Base-by-base conservation (phyloP, 2,797 vertebrate species). In the Delichon dasypus region DNA sequence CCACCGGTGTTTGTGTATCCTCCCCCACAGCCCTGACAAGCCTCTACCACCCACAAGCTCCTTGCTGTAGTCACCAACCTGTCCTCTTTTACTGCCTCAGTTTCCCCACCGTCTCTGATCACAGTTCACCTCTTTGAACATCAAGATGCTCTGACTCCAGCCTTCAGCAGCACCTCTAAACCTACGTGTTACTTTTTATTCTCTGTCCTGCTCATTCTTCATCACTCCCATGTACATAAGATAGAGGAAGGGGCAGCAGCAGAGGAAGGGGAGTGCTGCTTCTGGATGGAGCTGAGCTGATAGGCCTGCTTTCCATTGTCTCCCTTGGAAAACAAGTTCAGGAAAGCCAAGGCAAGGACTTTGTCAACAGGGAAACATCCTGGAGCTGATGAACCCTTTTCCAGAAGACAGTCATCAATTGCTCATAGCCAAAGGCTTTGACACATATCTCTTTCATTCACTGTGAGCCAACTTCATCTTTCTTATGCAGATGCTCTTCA, bases 271-370 rank as follows among this genome's bases (percentile, higher is more conserved):
- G 9, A 25, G 3, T 5, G 4, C 7, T 74, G 13, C 20, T n/a
- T 54, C 32, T 60, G 13, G 38, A 42, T 18, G 60, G 36, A 73
- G 11, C 27, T 71, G 53, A 64, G 32, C 14, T 75, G 34, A 14
- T 0, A 3, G 2, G 2, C 73, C 5, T 48, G 19, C 4, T 10
- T 13, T 57, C 10, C 3, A 0, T 26, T 18, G 29, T 45, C 1
- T 4, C 11, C 38, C 23, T n/a, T 21, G 32, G 22, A 71, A 32
- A 66, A 36, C 3, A 32, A 47, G 4, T 11, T 44, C 45, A 81
- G 36, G 53, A 91, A 76, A 70, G 4, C 5, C 50, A 79, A 58
- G 25, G 15, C 12, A 67, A 81, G 22, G 29, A n/a, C 25, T 54
- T 47, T 27, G 1, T 21, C 51, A 73, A 19, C 7, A 51, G 15